A percentile compares a stretch with the other conserved stretches of the same genome.
Conservation (phyloP, 1,140 invertebrate genomes). For the Vanessa atalanta region DNA sequence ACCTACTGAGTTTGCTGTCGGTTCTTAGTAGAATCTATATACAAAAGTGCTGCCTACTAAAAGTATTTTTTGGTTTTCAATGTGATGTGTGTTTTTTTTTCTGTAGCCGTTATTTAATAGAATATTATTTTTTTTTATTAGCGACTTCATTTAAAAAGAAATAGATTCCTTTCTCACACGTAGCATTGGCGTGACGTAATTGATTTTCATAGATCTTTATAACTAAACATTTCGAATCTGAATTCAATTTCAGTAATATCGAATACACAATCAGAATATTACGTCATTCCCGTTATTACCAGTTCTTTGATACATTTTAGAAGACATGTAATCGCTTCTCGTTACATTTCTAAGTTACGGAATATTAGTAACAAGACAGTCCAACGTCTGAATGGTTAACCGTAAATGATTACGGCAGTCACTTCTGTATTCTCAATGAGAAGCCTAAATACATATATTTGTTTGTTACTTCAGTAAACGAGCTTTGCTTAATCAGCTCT, state of each 20-base stretch:
- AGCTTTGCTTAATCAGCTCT: slow-evolving; percentile 23
- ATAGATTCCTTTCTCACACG: no score
- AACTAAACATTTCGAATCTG: neutral
- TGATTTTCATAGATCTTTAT: no score
- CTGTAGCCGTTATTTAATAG: no score
- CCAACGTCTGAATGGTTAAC: slow-evolving; percentile 40
- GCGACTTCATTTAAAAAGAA: no score
- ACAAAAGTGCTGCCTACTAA: no score
- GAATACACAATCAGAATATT: neutral
- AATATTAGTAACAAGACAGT: slow-evolving; percentile 31
- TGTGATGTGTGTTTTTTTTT: no score
- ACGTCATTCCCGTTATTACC: neutral
- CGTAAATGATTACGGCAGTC: slow-evolving; percentile 45
- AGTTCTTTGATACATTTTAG: slow-evolving; percentile 7
- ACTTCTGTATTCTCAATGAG: slow-evolving; percentile 32
- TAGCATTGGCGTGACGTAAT: no score
- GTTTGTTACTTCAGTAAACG: slow-evolving; percentile 34
- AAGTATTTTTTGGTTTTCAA: no score
- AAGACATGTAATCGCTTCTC: slow-evolving; percentile 20
- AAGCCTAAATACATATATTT: slow-evolving; percentile 42
- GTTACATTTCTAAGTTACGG: slow-evolving; percentile 21
- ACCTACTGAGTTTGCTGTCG: no score
- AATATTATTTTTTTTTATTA: no score
- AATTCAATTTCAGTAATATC: neutral
- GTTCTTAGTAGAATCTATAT: no score